Percentiles rank a stretch among this genome's conserved stretches.
Conservation (phyloP, 2,113 vertebrate genomes). For the Panurus biarmicus region DNA sequence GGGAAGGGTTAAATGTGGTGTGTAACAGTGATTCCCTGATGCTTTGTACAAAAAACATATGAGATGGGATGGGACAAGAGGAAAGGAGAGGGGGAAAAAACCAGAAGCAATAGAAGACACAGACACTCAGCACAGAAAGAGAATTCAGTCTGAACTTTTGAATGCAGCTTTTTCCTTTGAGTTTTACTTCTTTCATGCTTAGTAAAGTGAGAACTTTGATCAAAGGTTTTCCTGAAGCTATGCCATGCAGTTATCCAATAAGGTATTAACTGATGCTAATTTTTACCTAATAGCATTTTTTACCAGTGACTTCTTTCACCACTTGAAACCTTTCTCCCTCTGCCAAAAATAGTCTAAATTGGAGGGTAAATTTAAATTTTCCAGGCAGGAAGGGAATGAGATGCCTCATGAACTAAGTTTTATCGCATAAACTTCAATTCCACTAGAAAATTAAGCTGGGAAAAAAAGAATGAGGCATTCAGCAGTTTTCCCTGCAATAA, state of each 20-base stretch:
- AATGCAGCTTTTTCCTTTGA: neutral
- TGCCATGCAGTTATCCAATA: neutral
- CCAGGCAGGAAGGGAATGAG: neutral
- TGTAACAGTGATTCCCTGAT: neutral
- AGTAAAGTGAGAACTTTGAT: neutral
- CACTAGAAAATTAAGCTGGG: neutral
- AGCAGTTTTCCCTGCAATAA: neutral
- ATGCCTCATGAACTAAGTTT: neutral
- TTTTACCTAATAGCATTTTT: neutral
- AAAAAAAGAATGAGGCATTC: neutral
- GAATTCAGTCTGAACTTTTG: neutral
- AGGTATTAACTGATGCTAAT: neutral
- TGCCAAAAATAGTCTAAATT: neutral
- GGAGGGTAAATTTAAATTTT: neutral
- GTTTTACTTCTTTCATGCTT: neutral
- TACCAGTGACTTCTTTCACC: neutral
- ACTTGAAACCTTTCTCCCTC: neutral
- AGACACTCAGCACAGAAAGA: neutral
- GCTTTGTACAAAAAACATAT: neutral
- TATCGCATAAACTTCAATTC: neutral
- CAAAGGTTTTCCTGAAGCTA: neutral
- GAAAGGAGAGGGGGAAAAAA: neutral
- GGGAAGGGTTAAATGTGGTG: neutral
- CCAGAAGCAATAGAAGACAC: neutral
- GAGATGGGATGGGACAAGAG: neutral